Evolutionary conservation across 2,113 vertebrate species (phyloP), one percentile per base, ranked within the genome.

Genomic region (Lethenteron camtschaticum): DNA sequence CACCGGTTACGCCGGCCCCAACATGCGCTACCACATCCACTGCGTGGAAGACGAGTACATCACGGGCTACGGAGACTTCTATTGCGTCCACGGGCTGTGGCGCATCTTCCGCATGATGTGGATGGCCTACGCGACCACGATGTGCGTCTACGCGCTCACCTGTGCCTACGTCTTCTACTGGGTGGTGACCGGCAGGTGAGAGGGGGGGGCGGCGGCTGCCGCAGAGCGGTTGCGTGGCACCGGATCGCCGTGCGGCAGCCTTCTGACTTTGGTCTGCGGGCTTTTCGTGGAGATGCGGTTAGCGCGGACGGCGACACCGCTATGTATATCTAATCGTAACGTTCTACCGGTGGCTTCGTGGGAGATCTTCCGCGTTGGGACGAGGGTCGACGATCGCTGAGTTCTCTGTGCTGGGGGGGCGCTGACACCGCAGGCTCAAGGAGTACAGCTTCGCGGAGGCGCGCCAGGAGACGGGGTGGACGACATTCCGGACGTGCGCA

Each of bases 31-130:
- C 63, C 57, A 68, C 14, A 58, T 70, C 20, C 58, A 73, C n/a
- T 73, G 73, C 14, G 71, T 68, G 18, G 73, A 73, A 57, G 57
- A 70, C 56, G 18, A 68, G 60, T 68, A 71, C 56, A 71, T 71
- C 56, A 71, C 68, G 9, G 71, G 71, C 10, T 71, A 56, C 71
- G 69, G 66, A 16, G 71, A 71, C 68, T 71, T 71, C 71, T 71
- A 66, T 68, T 71, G 71, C 9, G 68, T 71, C 66, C 71, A 71
- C 16, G 68, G 68, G 7, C 66, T 71, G 9, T 71, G 71, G 71
- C 57, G 71, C 12, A 71, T 71, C 57, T 71, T 71, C 63, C 60
- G 16, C 14, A 71, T 71, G 71, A 16, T 71, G 55, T 71, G 66
- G 8, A n/a, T 71, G 11, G 56, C 69, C 3, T 71, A 71, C n/a